phyloP scores from a whole-genome alignment of 1,140 invertebrate species.

The Globodera rostochiensis region DNA sequence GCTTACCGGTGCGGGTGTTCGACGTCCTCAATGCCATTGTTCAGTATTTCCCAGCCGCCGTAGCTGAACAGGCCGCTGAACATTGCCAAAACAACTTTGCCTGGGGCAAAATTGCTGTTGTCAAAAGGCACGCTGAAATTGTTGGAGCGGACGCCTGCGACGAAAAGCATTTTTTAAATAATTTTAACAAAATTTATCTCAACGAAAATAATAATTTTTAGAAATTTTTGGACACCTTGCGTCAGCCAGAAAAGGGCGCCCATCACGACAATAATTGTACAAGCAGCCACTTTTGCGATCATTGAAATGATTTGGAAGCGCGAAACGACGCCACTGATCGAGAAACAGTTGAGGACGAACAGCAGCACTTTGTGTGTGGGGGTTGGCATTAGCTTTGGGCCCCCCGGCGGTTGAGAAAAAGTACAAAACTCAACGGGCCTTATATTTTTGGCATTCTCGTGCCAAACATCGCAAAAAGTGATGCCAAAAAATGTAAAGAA shows the following conservation, averaged over 20 bases:
- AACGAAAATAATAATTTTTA: not conserved
- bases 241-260: slow-evolving; percentile 49
- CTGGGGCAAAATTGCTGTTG: slow-evolving; percentile 21
- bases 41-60: slow-evolving; percentile 55
- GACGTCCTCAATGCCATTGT: slow-evolving; percentile 54
- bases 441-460: too few species aligned
- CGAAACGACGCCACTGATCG: slow-evolving; percentile 45
- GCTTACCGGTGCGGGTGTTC: slow-evolving; percentile 47
- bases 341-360: slow-evolving; percentile 54
- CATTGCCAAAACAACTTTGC: slow-evolving; percentile 27
- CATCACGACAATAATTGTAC: slow-evolving; percentile 47
- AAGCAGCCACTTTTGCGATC: slow-evolving; percentile 48
- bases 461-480: too few species aligned
- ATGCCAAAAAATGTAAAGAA: too few species aligned
- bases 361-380: slow-evolving; percentile 18
- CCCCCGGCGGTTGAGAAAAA: too few species aligned
- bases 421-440: too few species aligned
- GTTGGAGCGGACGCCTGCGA: slow-evolving; percentile 11
- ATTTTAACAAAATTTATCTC: not conserved
- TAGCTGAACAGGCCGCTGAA: slow-evolving; percentile 51
- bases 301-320: slow-evolving; percentile 56
- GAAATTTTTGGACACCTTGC: slow-evolving; percentile 27
- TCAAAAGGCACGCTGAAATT: slow-evolving; percentile 29
- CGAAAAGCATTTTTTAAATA: too few species aligned
- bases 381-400: too few species aligned